A percentile compares a stretch with the other conserved stretches of the same genome.
phyloP scores from a whole-genome alignment of 30 jellyfish, hydroid and myxozoan species.

The Aurelia sp. region DNA sequence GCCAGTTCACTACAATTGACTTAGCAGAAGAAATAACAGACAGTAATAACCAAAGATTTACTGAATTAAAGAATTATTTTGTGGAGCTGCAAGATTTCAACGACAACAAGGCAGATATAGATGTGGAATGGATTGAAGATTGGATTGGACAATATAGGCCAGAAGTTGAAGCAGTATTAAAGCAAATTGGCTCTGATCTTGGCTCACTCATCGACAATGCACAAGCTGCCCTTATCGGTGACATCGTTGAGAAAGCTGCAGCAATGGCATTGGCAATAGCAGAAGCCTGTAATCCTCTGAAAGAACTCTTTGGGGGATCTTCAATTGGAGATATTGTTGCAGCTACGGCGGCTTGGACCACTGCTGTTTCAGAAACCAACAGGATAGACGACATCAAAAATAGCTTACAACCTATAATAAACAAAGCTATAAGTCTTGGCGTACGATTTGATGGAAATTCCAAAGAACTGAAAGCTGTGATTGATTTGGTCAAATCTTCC shows the following conservation, averaged over 20 bases:
- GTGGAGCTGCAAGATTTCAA: slow-evolving; percentile 31
- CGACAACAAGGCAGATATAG: slow-evolving; percentile 46
- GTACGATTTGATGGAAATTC: slow-evolving; percentile 23
- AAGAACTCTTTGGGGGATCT: slow-evolving; percentile 40
- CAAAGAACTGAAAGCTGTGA: slow-evolving; percentile 10
- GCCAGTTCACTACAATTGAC: slow-evolving; percentile 21
- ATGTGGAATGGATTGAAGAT: slow-evolving; percentile 20
- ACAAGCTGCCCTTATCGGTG: slow-evolving; percentile 14
- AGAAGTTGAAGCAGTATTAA: not conserved
- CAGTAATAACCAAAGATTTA: slow-evolving; percentile 37
- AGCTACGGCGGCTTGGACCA: slow-evolving; percentile 16
- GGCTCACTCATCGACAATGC: slow-evolving; percentile 16
- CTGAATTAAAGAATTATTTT: slow-evolving; percentile 52
- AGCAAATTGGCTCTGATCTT: slow-evolving; percentile 8
- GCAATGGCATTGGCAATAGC: slow-evolving; percentile 32
- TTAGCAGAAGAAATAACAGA: slow-evolving; percentile 27
- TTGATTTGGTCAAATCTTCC: slow-evolving; percentile 14
- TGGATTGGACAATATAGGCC: slow-evolving; percentile 14
- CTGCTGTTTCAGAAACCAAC: not conserved
- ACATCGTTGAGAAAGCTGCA: slow-evolving; percentile 27
- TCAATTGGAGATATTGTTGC: slow-evolving; percentile 29
- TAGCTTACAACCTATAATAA: slow-evolving; percentile 19
- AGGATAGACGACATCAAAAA: not conserved
- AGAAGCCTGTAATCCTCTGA: slow-evolving; percentile 68
- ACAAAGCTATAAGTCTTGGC: slow-evolving; percentile 33